A percentile compares a stretch with the other conserved stretches of the same genome.
phyloP scores from a whole-genome alignment of 2,113 vertebrate genomes.

The Lampris incognitus region DNA sequence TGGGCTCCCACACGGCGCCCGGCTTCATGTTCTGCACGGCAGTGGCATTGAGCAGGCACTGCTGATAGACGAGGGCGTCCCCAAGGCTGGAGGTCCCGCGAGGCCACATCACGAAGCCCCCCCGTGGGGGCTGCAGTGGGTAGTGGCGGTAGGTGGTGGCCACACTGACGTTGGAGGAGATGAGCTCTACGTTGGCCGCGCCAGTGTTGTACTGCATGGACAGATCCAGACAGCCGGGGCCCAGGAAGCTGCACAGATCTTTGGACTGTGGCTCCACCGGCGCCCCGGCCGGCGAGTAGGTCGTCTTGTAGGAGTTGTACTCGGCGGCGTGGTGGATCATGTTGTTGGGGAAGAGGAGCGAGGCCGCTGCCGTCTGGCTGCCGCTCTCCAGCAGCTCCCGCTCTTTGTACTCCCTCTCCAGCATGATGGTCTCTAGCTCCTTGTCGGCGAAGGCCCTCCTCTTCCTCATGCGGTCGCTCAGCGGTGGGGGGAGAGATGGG shows the following conservation, averaged over 20 bases:
- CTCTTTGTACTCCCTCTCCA: slow-evolving; percentile 97
- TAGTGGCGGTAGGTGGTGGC: slow-evolving; percentile 95
- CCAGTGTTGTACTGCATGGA: slow-evolving; percentile 89
- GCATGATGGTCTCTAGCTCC: slow-evolving; percentile 97
- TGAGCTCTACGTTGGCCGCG: slow-evolving; percentile 88
- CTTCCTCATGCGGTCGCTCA: slow-evolving; percentile 99
- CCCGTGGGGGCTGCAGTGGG: slow-evolving; percentile 82
- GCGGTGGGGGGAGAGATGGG: slow-evolving; percentile 88
- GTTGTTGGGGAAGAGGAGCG: slow-evolving; percentile 88
- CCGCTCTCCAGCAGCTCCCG: slow-evolving; percentile 93
- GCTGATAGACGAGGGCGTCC: slow-evolving; percentile 93
- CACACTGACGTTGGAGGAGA: slow-evolving; percentile 96
- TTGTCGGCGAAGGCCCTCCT: slow-evolving; percentile 98
- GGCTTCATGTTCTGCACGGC: slow-evolving; percentile 91
- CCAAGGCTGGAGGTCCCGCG: slow-evolving; percentile 86
- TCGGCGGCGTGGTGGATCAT: slow-evolving; percentile 88
- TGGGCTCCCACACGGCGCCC: slow-evolving; percentile 87
- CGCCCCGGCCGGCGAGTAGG: slow-evolving; percentile 77
- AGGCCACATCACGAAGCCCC: slow-evolving; percentile 92
- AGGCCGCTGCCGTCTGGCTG: slow-evolving; percentile 82
- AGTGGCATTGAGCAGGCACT: slow-evolving; percentile 91
- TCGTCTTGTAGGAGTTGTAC: slow-evolving; percentile 90
- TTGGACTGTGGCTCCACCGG: slow-evolving; percentile 84
- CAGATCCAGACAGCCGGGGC: slow-evolving; percentile 89
- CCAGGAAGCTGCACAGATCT: slow-evolving; percentile 88